Evolutionary conservation across 1,140 invertebrate genomes (phyloP), one percentile per base, ranked within the genome.

Genomic region (Hesperophylax magnus): DNA sequence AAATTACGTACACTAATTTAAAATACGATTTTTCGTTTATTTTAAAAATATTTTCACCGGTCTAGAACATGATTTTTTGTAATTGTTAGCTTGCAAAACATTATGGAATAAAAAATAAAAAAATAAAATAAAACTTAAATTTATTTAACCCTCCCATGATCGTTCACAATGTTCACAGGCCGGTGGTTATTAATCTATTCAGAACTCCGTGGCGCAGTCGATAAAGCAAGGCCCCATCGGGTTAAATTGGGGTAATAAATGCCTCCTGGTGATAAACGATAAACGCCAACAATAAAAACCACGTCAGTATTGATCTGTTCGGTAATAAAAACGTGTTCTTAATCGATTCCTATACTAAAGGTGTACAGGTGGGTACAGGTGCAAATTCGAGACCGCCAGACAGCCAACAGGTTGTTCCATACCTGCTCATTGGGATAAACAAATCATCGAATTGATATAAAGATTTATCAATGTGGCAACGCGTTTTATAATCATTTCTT

Each of bases 281-380:
- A 77, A 77, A 77, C 60, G 60, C 27, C 27, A 60, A 77, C 31
- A 77, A 77, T 63, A 77, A 77, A 77, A 77, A 77, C 24, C 60
- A 77, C 75, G 34, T 77, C 58, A 63, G 56, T 60, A 77, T 39
- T 61, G 75, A 77, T 77, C 75, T 77, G 31, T 18, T 17, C 58
- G 18, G 27, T 63, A 77, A 77, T 77, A 77, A 77, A 77, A 77
- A 77, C 56, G 71, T 63, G 60, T 77, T 77, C 75, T 47, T 77
- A 77, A 77, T 77, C 71, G 71, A 75, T 75, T 56, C 34, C 56
- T 39, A 56, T 61, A n/a, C 3, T 11, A 75, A 27, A n/a, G n/a
- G 72, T 31, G 20, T 77, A 63, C 58, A 39, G 9, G 75, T 15
- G 54, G 15, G 20, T 77, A 63, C 75, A 77, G 75, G 75, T 77